These are phyloP conservation scores for Antheraea mylitta DNA, from an alignment of 1,140 invertebrate genomes.

Conservation along the genomic window DNA sequence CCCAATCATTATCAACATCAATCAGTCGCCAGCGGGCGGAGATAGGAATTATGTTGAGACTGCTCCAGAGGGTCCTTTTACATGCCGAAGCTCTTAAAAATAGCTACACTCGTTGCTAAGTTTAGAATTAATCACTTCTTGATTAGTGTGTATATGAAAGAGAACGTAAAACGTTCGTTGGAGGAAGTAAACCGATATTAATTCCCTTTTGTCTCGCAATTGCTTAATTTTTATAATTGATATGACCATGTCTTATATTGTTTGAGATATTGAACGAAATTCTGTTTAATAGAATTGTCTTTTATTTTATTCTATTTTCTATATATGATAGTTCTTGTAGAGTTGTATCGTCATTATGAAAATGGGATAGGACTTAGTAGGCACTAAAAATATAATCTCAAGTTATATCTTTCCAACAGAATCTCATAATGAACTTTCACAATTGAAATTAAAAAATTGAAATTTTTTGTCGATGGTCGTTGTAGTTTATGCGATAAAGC, in stretches of 20 bases:
- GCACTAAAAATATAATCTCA: too few species aligned
- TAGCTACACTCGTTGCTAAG: not conserved
- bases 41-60: not conserved
- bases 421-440: too few species aligned
- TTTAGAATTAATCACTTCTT: not conserved
- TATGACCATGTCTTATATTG: not conserved
- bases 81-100: not conserved
- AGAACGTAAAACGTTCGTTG: not conserved
- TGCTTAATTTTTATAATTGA: not conserved
- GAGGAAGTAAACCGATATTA: not conserved
- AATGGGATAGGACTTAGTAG: too few species aligned
- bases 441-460: too few species aligned
- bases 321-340: too few species aligned
- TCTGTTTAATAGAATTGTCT: too few species aligned
- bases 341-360: too few species aligned
- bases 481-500: too few species aligned
- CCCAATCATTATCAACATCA: conserved; percentile 13
- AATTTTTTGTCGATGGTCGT: too few species aligned
- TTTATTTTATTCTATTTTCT: too few species aligned
- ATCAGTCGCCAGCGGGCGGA: conserved; percentile 5
- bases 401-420: too few species aligned
- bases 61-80: not conserved
- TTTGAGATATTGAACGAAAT: not conserved
- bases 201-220: not conserved
- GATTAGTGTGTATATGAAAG: not conserved